A percentile compares a stretch with the other conserved stretches of the same genome.
phyloP scores from a whole-genome alignment of 2,113 vertebrate genomes.

The Anguilla rostrata region DNA sequence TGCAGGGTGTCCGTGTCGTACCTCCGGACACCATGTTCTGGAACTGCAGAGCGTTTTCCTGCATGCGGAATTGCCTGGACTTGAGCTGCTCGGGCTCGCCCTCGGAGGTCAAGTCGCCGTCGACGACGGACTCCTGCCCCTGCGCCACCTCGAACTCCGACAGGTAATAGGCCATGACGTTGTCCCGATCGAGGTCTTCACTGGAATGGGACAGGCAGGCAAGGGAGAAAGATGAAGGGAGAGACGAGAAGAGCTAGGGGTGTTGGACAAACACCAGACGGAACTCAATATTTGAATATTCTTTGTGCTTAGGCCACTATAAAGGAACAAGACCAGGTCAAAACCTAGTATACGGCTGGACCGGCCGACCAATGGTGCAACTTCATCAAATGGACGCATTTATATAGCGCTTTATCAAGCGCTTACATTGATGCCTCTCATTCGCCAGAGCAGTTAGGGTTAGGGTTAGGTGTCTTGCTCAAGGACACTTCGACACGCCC shows the following conservation, averaged over 20 bases:
- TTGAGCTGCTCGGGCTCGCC: background rate
- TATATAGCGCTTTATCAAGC: too few species aligned
- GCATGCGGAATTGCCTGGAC: background rate
- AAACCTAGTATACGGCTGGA: background rate
- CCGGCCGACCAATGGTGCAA: too few species aligned
- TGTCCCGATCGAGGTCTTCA: conserved; percentile 28
- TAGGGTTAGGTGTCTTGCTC: too few species aligned
- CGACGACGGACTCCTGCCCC: conserved; percentile 41
- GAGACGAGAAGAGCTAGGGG: background rate
- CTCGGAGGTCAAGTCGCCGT: conserved; percentile 50
- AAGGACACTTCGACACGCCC: too few species aligned
- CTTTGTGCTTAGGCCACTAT: background rate
- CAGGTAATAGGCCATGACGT: conserved; percentile 65
- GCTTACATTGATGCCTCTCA: too few species aligned
- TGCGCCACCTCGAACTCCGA: conserved; percentile 65
- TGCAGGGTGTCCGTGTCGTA: conserved; percentile 8
- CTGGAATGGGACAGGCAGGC: conserved; percentile 37
- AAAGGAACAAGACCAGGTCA: background rate
- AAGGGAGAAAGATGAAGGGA: background rate
- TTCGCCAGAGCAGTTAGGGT: too few species aligned
- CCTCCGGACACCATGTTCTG: conserved; percentile 53
- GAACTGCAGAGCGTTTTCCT: conserved; percentile 40
- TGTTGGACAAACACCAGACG: background rate
- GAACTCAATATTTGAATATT: background rate
- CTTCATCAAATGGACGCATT: too few species aligned